Evolutionary conservation across 1,140 invertebrate genomes (phyloP), one percentile per base, ranked within the genome.

Genomic region (Pseudobourletiella spinata): DNA sequence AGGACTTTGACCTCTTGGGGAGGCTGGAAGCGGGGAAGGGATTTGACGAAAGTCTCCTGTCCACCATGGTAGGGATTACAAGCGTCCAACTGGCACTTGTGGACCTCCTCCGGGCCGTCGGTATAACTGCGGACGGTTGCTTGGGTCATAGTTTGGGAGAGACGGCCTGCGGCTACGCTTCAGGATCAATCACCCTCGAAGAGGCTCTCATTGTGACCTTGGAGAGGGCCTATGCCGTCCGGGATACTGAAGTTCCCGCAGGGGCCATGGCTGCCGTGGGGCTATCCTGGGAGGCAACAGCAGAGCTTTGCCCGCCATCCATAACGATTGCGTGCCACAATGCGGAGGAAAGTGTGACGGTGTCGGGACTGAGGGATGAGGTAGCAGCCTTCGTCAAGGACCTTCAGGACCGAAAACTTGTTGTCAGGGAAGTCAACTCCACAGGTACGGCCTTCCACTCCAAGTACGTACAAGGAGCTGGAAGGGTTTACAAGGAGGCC

Each of bases 71-170:
- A 3, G 85, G 86, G 0, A 97, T 98, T 71, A 91, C 93, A 32
- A 89, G 93, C 29, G 87, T 97, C 72, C 95, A 99, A 78, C 85
- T 76, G 91, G 92, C 54, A 91, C 98, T 71, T 77, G 61, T 66
- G 18, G 65, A 66, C 91, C 87, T 83, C 80, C 76, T 98, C 15
- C 82, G 77, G 29, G 77, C 77, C 3, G 68, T 96, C 42, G 87
- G 85, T 58, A 81, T 98, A 16, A 77, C 83, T 51, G 91, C 93
- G 14, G 92, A 97, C 76, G 93, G 92, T 48, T 93, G 98, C 69
- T 77, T 98, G 44, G 95, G 95, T 1, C 95, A 98, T 74, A 98
- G 94, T 0, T 93, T 93, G 8, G 92, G 92, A 25, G 92, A 96
- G 79, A 77, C 95, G 55, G 91, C 90, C 3, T 98, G 95, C 77